These are phyloP conservation scores for Engraulis encrasicolus DNA, from an alignment of 2,113 vertebrate genomes.

Conservation along the genomic window DNA sequence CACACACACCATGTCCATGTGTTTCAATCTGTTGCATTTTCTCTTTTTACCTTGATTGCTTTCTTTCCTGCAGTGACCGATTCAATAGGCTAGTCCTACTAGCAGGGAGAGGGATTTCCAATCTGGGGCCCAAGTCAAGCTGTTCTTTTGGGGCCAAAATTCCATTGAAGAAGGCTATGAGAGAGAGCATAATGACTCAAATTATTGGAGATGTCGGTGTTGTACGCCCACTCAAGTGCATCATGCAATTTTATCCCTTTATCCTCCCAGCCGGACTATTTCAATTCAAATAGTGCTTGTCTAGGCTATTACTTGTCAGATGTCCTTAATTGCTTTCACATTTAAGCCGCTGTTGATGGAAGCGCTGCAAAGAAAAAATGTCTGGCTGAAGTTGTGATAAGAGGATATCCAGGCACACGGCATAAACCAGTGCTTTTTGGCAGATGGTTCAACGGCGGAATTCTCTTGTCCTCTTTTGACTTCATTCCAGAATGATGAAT, in stretches of 20 bases:
- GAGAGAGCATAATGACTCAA: too few relatives aligned
- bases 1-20: too few relatives aligned
- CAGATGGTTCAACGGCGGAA: too few relatives aligned
- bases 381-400: conserved; percentile 68
- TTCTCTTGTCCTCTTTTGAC: conserved; percentile 63
- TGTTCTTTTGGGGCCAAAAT: too few relatives aligned
- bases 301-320: not conserved
- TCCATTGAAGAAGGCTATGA: too few relatives aligned
- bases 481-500: conserved; percentile 68
- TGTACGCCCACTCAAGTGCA: not conserved
- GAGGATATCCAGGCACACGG: conserved; percentile 55
- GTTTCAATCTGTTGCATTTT: too few relatives aligned
- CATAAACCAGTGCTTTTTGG: conserved; percentile 44
- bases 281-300: not conserved
- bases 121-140: too few relatives aligned
- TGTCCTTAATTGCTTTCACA: conserved; percentile 72
- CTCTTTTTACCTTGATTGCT: too few relatives aligned
- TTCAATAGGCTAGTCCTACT: too few relatives aligned
- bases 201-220: not conserved
- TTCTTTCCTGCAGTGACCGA: too few relatives aligned
- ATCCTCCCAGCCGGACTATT: not conserved
- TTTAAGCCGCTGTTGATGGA: conserved; percentile 65
- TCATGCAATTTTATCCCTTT: not conserved
- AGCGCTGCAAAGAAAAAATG: conserved; percentile 57
- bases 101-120: too few relatives aligned